Evolutionary conservation across 2,888 invertebrate species (phyloP).

Genomic region (Atherix ibis): DNA sequence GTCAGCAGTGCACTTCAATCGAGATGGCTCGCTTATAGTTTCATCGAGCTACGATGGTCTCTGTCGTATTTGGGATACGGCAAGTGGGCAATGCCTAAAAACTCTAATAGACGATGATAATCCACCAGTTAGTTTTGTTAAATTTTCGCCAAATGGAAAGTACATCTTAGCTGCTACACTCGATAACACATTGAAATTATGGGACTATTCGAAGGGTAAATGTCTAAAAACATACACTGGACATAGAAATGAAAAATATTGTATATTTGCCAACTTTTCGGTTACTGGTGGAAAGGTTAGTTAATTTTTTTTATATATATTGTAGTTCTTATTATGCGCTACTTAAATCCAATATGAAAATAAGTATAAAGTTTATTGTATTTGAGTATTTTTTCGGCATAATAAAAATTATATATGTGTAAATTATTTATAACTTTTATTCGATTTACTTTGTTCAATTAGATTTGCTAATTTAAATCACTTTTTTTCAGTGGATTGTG

Average conservation of each 20-base stretch:
- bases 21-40: constrained; percentile 96
- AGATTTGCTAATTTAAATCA: neutral
- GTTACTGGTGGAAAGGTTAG: constrained; percentile 96
- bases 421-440: neutral
- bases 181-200: constrained; percentile 94
- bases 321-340: neutral
- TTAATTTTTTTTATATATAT: constrained; percentile 6
- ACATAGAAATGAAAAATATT: constrained; percentile 98
- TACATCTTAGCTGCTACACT: constrained; percentile 96
- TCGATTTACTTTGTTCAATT: neutral
- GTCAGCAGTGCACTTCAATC: constrained; percentile 95
- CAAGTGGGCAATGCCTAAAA: constrained; percentile 97
- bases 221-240: constrained; percentile 97
- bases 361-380: neutral
- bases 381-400: too few relatives aligned
- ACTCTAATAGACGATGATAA: constrained; percentile 99
- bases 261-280: constrained; percentile 99
- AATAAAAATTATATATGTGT: neutral
- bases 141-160: constrained; percentile 99
- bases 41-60: constrained; percentile 98
- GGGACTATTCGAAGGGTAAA: constrained; percentile 99
- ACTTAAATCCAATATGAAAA: neutral
- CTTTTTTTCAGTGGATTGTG: constrained; percentile 79
- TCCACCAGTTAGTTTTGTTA: constrained; percentile 98
- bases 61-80: constrained; percentile 99